Conservation (phyloP, 2,888 invertebrate genomes). For the Hirtodrosophila histrioides region DNA sequence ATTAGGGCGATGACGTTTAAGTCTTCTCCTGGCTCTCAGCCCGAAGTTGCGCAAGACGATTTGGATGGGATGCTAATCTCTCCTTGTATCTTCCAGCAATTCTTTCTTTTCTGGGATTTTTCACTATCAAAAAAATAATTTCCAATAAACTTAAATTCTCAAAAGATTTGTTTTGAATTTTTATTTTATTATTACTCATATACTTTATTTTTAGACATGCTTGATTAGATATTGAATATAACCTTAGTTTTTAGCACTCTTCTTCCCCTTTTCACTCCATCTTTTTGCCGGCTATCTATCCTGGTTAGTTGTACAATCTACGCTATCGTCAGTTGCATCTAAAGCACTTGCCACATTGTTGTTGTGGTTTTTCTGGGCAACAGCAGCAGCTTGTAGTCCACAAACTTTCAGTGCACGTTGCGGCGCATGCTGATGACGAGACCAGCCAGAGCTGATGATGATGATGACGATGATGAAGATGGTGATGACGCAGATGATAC, state of each 20-base stretch:
- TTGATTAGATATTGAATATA: slow-evolving; percentile 11
- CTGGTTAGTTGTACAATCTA: slow-evolving; percentile 35
- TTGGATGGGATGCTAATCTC: no score
- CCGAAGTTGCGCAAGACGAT: no score
- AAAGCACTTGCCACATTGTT: slow-evolving; percentile 63
- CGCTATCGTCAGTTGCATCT: slow-evolving; percentile 52
- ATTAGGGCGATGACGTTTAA: no score
- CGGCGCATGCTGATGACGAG: slow-evolving; percentile 29
- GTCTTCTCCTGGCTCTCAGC: no score
- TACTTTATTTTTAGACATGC: background rate
- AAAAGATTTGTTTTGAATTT: no score
- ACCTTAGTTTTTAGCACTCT: background rate
- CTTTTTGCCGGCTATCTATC: slow-evolving; percentile 15
- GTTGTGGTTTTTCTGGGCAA: slow-evolving; percentile 52
- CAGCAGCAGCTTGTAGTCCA: slow-evolving; percentile 42
- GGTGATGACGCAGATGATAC: slow-evolving; percentile 30
- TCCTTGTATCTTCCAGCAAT: no score
- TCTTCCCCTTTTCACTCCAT: background rate
- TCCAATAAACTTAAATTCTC: no score
- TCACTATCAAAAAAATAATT: no score
- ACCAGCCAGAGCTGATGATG: slow-evolving; percentile 25
- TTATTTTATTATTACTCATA: background rate
- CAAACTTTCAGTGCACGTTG: slow-evolving; percentile 55
- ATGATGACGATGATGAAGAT: slow-evolving; percentile 10
- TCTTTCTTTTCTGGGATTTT: no score